Evolutionary conservation across 2,113 vertebrate species (phyloP), one percentile per base, ranked within the genome.

Genomic region (Gadus chalcogrammus): DNA sequence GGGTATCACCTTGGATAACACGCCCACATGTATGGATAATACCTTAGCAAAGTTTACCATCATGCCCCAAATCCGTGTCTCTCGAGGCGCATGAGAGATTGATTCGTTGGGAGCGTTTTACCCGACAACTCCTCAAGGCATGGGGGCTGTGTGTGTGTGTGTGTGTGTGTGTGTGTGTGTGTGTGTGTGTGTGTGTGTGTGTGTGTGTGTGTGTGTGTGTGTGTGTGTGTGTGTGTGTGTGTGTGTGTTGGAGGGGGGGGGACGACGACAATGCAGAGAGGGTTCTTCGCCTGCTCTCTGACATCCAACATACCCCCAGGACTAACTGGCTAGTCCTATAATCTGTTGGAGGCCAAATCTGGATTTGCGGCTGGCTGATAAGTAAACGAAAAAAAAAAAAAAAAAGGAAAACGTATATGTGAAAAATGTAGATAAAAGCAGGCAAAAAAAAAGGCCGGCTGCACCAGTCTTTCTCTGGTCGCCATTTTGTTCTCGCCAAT

Each of bases 321-420:
- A 85, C 70, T 74, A 61, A 74, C 70, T 58, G 48, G 76, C 72
- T 70, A 84, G 71, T 85, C 71, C 78, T 73, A 78, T 78, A 87
- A 78, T 79, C 74, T 73, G 84, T 81, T 75, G 84, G 20, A 77
- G 79, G 79, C 85, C 81, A 87, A 90, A 91, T 86, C 86, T 87
- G 87, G 89, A 85, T 86, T 89, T 84, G 82, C 86, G 74, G 70
- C 84, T 84, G 80, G 61, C 82, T 83, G 83, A 90, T 89, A 90
- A 88, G 86, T 88, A 83, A 80, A 84, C 79, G 66, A 61, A 60
- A 53, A 59, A n/a, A n/a, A n/a, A n/a, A 66, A 61, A 60, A 53
- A 59, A n/a, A n/a, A n/a, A n/a, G 61, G 31, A 31, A 55, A 73
- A 59, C 60, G 20, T 16, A 16, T 24, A 24, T 15, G 28, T 27